Conservation (phyloP, 2,797 vertebrate species). For the Sebastes diaconus region DNA sequence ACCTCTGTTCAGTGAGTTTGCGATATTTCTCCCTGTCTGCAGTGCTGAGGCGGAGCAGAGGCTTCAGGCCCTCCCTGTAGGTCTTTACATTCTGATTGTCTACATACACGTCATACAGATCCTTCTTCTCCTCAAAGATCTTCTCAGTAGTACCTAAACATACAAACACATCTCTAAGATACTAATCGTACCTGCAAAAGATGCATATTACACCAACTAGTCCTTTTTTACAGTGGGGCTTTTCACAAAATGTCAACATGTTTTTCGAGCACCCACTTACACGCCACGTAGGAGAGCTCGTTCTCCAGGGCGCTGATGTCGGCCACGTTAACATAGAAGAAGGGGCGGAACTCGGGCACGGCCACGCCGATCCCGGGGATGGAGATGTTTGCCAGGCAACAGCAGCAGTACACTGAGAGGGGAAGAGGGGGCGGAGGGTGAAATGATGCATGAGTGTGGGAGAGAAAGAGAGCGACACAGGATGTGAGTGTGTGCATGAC, state of each 20-base stretch:
- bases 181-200: neutral
- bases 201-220: neutral
- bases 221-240: neutral
- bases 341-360: constrained; percentile 92
- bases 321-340: constrained; percentile 95
- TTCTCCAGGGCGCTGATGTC: constrained; percentile 94
- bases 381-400: constrained; percentile 94
- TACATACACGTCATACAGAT: constrained; percentile 94
- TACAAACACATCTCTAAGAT: neutral
- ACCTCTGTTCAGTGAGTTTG: constrained; percentile 95
- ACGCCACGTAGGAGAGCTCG: constrained; percentile 94
- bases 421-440: neutral
- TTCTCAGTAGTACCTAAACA: constrained; percentile 93
- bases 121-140: constrained; percentile 95
- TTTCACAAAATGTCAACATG: neutral
- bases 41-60: constrained; percentile 89
- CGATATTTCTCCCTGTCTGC: constrained; percentile 93
- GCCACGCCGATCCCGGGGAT: constrained; percentile 90
- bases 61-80: constrained; percentile 89
- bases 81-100: constrained; percentile 97
- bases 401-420: constrained; percentile 92
- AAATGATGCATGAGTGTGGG: constrained; percentile 11
- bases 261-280: constrained; percentile 78
- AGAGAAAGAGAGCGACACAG: neutral
- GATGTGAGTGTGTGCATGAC: constrained; percentile 1